Evolutionary conservation across 2,113 vertebrate species (phyloP).

Genomic region (Crypturellus undulatus): DNA sequence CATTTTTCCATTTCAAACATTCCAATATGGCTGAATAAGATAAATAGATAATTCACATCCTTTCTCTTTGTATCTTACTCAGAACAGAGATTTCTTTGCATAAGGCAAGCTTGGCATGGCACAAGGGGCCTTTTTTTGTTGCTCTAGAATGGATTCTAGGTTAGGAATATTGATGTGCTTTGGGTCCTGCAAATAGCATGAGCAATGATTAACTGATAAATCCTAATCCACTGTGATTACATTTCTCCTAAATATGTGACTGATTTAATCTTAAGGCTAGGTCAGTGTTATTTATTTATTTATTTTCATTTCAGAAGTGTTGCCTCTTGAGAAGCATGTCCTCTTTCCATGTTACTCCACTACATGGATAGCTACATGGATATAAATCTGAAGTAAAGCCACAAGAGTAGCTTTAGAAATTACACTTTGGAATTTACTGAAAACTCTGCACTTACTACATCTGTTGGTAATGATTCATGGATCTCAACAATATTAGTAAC

Average conservation of each 20-base stretch:
- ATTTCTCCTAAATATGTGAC: not conserved
- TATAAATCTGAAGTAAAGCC: not conserved
- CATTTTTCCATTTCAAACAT: not conserved
- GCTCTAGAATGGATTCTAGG: not conserved
- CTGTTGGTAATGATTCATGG: slow-evolving; percentile 60
- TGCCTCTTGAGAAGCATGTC: not conserved
- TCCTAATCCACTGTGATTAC: not conserved
- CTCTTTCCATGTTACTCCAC: not conserved
- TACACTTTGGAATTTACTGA: not conserved
- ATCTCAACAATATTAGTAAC: slow-evolving; percentile 58
- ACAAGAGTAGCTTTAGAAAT: not conserved
- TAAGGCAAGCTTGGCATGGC: not conserved
- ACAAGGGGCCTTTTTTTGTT: not conserved
- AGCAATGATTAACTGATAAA: not conserved
- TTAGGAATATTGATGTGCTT: not conserved
- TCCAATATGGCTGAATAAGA: not conserved
- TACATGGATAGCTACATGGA: not conserved
- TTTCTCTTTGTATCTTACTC: not conserved
- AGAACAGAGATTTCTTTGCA: not conserved
- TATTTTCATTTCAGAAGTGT: not conserved
- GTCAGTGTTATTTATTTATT: not conserved
- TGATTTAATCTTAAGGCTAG: not conserved
- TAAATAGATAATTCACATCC: not conserved
- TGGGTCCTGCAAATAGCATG: not conserved
- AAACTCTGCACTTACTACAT: slow-evolving; percentile 39